phyloP scores from a whole-genome alignment of 2,888 invertebrate species.

The Copidosoma aretas region DNA sequence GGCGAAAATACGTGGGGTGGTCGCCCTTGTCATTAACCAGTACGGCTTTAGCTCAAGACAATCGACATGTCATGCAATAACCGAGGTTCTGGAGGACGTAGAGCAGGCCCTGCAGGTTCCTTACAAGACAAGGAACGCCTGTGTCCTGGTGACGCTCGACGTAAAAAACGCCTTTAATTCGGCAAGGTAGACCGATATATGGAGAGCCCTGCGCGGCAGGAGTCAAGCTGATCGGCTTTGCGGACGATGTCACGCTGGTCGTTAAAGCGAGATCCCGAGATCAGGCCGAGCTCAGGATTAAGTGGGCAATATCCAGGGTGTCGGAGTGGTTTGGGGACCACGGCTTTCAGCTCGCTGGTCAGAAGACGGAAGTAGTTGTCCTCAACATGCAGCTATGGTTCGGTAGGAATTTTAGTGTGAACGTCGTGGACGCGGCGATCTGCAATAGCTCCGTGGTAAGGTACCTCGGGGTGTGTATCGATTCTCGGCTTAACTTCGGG shows the following conservation, averaged over 20 bases:
- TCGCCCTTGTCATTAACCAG: background rate
- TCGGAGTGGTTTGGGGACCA: background rate
- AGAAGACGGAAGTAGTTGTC: too few relatives aligned
- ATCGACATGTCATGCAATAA: background rate
- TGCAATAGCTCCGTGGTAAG: too few relatives aligned
- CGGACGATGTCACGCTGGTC: background rate
- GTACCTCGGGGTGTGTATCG: too few relatives aligned
- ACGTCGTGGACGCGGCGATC: too few relatives aligned
- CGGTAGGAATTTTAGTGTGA: too few relatives aligned
- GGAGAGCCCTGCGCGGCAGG: background rate
- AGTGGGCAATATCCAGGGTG: background rate
- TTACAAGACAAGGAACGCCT: background rate
- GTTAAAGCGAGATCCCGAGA: background rate
- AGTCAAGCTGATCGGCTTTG: background rate
- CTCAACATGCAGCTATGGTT: too few relatives aligned
- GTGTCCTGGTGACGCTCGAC: background rate
- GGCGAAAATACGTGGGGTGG: background rate
- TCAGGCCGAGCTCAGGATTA: background rate
- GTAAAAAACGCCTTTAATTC: background rate
- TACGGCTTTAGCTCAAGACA: background rate
- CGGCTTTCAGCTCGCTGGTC: background rate
- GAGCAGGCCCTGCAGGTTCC: background rate
- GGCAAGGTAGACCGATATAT: background rate
- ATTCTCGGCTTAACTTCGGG: too few relatives aligned
- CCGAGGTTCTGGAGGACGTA: background rate